Base-by-base conservation (phyloP, 2,797 vertebrate species). In the Choloepus didactylus region DNA sequence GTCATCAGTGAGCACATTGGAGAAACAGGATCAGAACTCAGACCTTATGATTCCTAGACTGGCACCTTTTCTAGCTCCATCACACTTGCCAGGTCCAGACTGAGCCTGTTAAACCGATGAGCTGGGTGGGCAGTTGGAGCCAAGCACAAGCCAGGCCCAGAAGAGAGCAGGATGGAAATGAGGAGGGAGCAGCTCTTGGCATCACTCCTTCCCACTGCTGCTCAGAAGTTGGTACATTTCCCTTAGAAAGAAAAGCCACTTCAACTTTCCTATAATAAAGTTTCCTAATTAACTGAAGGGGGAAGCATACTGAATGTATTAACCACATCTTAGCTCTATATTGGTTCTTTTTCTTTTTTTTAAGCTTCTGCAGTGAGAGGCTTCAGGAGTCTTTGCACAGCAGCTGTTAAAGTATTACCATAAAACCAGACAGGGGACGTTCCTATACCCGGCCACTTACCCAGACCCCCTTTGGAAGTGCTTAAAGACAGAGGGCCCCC, bases 221-320 rank as follows among this genome's bases (percentile, higher is more conserved):
- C 94, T 97, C 95, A 94, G 69, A 80, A 94, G 93, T 94, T 69
- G 60, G 84, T 89, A n/a, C 15, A 4, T 83, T 97, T 97, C 93
- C 62, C 44, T 95, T 96, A 77, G 69, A 77, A 92, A 93, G 41
- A 60, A 96, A 96, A 94, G 73, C 81, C 93, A 95, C 91, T 91
- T 95, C 38, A 49, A 82, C 79, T 80, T 97, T 97, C 89, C 80
- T 87, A 44, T 88, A 96, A 88, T 97, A 95, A 97, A 89, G 67
- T 96, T 97, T 97, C 94, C 93, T 97, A 96, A 96, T 98, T 97
- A 96, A 92, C 91, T 96, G 77, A 87, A 70, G 75, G 35, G 29
- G 49, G 31, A 93, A 46, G 93, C 49, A 91, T 25, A 35, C 89
- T 93, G 23, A 86, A 96, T 91, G 75, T 91, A 97, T 80, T 93